Base-by-base conservation (phyloP, 1,140 invertebrate species). In the Drosophila sturtevanti region DNA sequence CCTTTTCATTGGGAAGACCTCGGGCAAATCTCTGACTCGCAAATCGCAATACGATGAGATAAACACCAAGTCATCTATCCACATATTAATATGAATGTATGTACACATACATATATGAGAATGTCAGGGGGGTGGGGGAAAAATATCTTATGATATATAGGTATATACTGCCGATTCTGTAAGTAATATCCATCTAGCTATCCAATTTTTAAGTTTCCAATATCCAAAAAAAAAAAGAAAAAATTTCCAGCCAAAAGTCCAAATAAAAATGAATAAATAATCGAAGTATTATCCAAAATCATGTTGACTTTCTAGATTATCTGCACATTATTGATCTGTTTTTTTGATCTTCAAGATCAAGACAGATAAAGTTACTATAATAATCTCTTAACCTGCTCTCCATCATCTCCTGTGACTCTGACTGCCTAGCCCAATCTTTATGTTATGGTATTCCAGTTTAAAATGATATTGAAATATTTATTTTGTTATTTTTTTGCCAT, bases 1-100 rank as follows among this genome's bases (percentile, higher is more conserved):
- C 79, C 82, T 74, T 75, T 55, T 44, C 41, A 48, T 21, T 21
- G n/a, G 41, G 16, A 48, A 48, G 41, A 52, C n/a, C 11, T 44
- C 10, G 60, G 41, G 41, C 41, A 21, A 31, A 31, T 31, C 1
- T 31, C 27, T 31, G 27, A 31, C 27, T 31, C 27, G 27, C 27
- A 31, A 48, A 48, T 48, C 16, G 16, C 16, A 48, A 9, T 21
- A 16, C 16, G 16, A 18, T 48, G 41, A 48, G 41, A 48, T 48
- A 48, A 48, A 48, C 41, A 48, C 41, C 41, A 48, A 48, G 41
- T 48, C 41, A 48, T 21, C 41, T 9, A 21, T 48, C 41, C 41
- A 35, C 6, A 6, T 41, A 14, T 31, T 4, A 3, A 31, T 31
- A 31, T 31, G 27, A 4, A 31, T 31, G 27, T 31, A 41, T 41